Percentiles rank a stretch among this genome's conserved stretches.
Conservation (phyloP, 2,888 invertebrate genomes). For the Peribatodes rhomboidaria region DNA sequence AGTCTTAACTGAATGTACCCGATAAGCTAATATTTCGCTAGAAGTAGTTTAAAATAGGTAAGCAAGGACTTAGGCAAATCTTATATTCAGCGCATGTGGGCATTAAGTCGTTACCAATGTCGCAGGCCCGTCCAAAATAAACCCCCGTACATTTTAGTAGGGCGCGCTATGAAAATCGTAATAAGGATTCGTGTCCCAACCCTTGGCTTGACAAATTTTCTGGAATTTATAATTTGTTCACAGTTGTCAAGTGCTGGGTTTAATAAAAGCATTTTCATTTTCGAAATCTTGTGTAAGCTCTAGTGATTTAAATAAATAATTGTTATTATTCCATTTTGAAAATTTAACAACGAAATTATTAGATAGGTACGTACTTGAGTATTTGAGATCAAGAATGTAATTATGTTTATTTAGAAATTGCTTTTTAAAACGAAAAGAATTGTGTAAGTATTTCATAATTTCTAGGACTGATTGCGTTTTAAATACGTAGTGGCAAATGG, state of each 20-base stretch:
- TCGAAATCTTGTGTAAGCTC: slow-evolving; percentile 3
- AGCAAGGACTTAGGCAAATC: no score
- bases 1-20: no score
- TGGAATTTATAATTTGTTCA: slow-evolving; percentile 50
- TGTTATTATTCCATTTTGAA: not conserved
- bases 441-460: not conserved
- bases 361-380: no score
- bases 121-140: slow-evolving; percentile 16
- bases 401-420: not conserved
- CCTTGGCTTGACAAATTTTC: slow-evolving; percentile 59
- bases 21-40: no score
- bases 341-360: no score
- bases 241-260: slow-evolving; percentile 40
- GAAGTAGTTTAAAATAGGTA: no score
- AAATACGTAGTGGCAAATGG: not conserved
- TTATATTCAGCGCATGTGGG: no score
- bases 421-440: not conserved
- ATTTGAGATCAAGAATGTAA: not conserved
- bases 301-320: slow-evolving; percentile 3
- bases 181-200: slow-evolving; percentile 58
- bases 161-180: slow-evolving; percentile 52
- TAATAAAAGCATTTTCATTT: slow-evolving; percentile 42
- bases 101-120: no score
- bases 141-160: slow-evolving; percentile 40
- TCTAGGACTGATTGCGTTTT: not conserved